Conservation (phyloP, 1,140 invertebrate genomes). For the Maconellicoccus hirsutus region DNA sequence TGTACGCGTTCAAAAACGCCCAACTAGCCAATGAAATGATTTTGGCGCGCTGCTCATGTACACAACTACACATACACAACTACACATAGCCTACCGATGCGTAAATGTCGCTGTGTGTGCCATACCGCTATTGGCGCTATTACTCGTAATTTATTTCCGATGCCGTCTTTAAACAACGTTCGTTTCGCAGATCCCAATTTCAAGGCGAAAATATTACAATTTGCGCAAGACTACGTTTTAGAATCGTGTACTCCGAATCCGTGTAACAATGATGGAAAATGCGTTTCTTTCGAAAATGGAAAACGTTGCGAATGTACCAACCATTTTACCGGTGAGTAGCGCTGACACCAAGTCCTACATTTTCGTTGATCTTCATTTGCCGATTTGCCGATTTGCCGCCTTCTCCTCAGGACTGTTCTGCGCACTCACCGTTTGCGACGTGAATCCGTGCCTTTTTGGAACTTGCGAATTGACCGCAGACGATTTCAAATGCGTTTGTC, state of each 20-base stretch:
- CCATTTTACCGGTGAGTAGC: constrained; percentile 36
- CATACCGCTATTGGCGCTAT: no score
- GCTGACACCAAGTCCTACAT: neutral
- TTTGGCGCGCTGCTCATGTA: no score
- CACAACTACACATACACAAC: no score
- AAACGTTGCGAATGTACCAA: constrained; percentile 50
- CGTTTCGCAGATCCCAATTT: constrained; percentile 42
- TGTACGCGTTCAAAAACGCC: no score
- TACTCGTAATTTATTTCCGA: no score
- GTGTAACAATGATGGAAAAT: constrained; percentile 52
- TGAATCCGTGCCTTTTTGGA: constrained; percentile 57
- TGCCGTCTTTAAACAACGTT: no score
- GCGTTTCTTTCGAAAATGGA: constrained; percentile 36
- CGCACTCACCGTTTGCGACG: constrained; percentile 53
- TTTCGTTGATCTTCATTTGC: neutral
- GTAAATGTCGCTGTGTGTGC: no score
- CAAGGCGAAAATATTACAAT: constrained; percentile 44
- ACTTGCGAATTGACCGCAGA: constrained; percentile 46
- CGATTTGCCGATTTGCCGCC: no score
- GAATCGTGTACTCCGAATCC: constrained; percentile 56
- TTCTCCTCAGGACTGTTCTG: constrained; percentile 50
- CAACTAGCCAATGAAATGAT: no score
- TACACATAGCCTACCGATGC: no score
- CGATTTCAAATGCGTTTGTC: constrained; percentile 46
- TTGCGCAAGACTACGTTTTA: constrained; percentile 40